Evolutionary conservation across 1,140 invertebrate genomes (phyloP).

Genomic region (Drosophila kanapiae): DNA sequence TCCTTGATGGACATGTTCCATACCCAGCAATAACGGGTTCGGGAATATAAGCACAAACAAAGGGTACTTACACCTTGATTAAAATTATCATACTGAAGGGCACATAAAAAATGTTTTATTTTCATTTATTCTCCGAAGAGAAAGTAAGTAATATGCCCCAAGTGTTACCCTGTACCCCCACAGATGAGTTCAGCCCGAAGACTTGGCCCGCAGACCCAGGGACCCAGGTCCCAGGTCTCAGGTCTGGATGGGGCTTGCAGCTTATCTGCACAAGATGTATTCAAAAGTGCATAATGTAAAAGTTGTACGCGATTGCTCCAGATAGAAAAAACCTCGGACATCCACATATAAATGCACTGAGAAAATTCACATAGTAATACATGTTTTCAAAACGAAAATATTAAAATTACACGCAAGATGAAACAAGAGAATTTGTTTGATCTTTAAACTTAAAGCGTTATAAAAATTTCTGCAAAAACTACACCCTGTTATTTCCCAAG

Average conservation of each 20-base stretch:
- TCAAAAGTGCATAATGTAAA: conserved; percentile 82
- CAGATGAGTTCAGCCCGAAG: conserved; percentile 16
- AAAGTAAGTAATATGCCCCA: not conserved
- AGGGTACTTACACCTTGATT: too few relatives aligned
- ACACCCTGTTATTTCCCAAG: too few relatives aligned
- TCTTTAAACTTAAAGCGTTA: too few relatives aligned
- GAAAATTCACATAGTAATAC: not conserved
- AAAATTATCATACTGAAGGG: fast-evolving
- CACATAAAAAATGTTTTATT: fast-evolving
- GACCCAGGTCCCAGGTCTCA: conserved; percentile 2
- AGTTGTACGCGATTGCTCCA: conserved; percentile 78
- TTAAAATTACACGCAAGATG: too few relatives aligned
- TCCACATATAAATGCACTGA: not conserved
- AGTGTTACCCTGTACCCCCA: conserved; percentile 4
- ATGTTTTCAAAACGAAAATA: not conserved
- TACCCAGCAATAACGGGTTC: not conserved
- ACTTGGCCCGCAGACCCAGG: conserved; percentile 10
- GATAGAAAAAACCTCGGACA: conserved; percentile 44
- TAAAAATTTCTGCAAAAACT: too few relatives aligned
- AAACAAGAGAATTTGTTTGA: too few relatives aligned
- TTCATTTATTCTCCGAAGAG: not conserved
- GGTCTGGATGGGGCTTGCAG: not conserved
- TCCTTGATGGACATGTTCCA: not conserved
- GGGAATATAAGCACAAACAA: not conserved
- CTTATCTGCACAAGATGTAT: conserved; percentile 78